phyloP scores from a whole-genome alignment of 1,140 invertebrate species.

The Megathymus violae region DNA sequence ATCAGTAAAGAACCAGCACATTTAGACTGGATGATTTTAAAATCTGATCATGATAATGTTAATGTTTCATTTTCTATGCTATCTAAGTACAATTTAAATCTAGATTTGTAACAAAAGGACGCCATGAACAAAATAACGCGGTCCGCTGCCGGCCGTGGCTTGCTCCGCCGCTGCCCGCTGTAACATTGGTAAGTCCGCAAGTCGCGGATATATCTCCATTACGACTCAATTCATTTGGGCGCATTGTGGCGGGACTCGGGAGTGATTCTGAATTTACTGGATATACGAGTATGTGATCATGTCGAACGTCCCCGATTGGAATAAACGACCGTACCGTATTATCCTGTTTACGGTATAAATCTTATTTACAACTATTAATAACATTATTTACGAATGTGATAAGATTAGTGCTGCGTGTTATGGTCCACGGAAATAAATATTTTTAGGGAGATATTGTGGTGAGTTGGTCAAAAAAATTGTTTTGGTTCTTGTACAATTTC shows the following conservation, averaged over 20 bases:
- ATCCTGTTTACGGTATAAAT: slow-evolving; percentile 10
- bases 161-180: slow-evolving; percentile 4
- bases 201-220: slow-evolving; percentile 34
- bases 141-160: slow-evolving; percentile 6
- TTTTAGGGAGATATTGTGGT: too few relatives aligned
- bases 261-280: slow-evolving; percentile 28
- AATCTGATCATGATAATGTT: too few relatives aligned
- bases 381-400: slow-evolving; percentile 9
- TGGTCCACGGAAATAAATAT: too few relatives aligned
- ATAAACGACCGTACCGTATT: neutral
- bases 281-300: slow-evolving; percentile 5
- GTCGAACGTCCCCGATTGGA: slow-evolving; percentile 16
- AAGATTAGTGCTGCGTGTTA: neutral
- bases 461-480: too few relatives aligned
- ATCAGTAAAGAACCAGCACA: too few relatives aligned
- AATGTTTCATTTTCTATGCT: too few relatives aligned
- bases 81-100: too few relatives aligned
- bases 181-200: slow-evolving; percentile 24
- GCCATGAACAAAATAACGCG: slow-evolving; percentile 1
- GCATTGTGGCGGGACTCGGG: slow-evolving; percentile 32
- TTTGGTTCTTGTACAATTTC: too few relatives aligned
- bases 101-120: too few relatives aligned
- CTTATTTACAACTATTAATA: slow-evolving; percentile 5
- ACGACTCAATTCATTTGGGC: slow-evolving; percentile 36
- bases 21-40: too few relatives aligned